phyloP scores from a whole-genome alignment of 2,888 invertebrate genomes.

The Orthosia gracilis region DNA sequence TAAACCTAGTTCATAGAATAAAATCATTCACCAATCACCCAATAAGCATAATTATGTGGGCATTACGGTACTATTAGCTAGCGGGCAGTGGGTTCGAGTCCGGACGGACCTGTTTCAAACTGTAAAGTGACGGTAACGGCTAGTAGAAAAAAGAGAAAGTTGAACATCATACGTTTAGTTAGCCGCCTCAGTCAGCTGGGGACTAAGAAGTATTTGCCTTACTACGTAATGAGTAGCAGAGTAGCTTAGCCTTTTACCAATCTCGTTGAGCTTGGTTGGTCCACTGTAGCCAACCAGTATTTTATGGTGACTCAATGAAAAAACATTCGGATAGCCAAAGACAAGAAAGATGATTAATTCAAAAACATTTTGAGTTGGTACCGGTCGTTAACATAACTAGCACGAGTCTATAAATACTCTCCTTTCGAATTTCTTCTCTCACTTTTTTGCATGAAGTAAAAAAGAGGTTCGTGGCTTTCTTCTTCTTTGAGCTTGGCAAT shows the following conservation, averaged over 20 bases:
- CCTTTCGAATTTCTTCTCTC: not conserved
- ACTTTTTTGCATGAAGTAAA: too few species aligned
- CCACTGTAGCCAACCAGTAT: not conserved
- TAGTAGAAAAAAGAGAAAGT: constrained; percentile 63
- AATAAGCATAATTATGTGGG: constrained; percentile 62
- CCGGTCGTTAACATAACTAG: too few species aligned
- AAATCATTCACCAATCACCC: constrained; percentile 41
- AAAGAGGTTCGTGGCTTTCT: too few species aligned
- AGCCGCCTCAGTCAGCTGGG: constrained; percentile 48
- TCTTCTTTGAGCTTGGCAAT: too few species aligned
- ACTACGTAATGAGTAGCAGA: constrained; percentile 24
- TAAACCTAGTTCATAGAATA: constrained; percentile 25
- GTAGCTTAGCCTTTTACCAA: constrained; percentile 14
- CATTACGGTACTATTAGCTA: constrained; percentile 63
- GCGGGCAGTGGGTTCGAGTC: constrained; percentile 56
- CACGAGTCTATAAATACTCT: not conserved
- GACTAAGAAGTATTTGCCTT: constrained; percentile 28
- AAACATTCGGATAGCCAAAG: not conserved
- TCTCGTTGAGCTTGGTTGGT: not conserved
- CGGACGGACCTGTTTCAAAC: constrained; percentile 64
- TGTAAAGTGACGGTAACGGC: constrained; percentile 59
- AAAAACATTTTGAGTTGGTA: too few species aligned
- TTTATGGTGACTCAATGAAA: not conserved
- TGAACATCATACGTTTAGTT: constrained; percentile 47
- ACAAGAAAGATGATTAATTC: too few species aligned